A percentile compares a stretch with the other conserved stretches of the same genome.
phyloP scores from a whole-genome alignment of 2,113 vertebrate genomes.

The Lamprotornis superbus region DNA sequence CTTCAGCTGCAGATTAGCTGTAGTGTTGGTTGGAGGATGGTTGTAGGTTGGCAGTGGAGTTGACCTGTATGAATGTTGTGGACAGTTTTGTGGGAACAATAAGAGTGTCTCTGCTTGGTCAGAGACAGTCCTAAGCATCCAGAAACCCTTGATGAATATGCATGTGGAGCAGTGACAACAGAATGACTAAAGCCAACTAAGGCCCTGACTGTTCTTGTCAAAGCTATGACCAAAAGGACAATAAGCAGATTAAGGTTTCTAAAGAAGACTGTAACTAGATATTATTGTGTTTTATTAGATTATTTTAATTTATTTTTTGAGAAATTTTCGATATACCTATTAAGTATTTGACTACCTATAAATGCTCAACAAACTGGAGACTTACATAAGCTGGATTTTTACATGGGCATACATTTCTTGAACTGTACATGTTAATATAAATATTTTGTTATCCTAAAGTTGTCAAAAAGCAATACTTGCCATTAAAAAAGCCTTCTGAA shows the following conservation, averaged over 20 bases:
- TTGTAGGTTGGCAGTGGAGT: not conserved
- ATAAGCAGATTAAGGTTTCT: not conserved
- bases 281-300: not conserved
- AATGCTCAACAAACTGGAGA: not conserved
- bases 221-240: not conserved
- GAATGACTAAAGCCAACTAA: not conserved
- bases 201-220: not conserved
- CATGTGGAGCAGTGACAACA: not conserved
- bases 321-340: not conserved
- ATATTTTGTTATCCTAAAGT: not conserved
- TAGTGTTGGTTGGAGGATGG: not conserved
- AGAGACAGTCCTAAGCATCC: not conserved
- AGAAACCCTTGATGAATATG: not conserved
- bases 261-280: not conserved
- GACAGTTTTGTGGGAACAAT: not conserved
- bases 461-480: not conserved
- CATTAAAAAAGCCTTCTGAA: not conserved
- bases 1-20: not conserved
- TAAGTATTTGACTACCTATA: not conserved
- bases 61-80: not conserved
- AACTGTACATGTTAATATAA: not conserved
- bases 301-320: not conserved
- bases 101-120: not conserved
- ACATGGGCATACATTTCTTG: not conserved
- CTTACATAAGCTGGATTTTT: not conserved